phyloP scores from a whole-genome alignment of 1,140 invertebrate genomes.

The Ruditapes philippinarum region DNA sequence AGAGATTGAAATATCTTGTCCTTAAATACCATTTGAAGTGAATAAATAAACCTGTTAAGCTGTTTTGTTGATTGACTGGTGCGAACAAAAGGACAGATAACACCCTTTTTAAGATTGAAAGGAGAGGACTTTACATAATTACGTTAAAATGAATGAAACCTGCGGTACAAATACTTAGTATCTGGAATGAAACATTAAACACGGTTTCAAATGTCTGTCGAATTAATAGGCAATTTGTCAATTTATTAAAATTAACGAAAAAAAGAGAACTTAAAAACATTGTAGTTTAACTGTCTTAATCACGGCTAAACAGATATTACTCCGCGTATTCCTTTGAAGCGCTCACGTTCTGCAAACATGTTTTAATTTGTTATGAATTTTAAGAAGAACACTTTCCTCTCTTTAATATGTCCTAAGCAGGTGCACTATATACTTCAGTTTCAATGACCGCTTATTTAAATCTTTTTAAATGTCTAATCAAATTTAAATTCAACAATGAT shows the following conservation, averaged over 20 bases:
- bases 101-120: conserved; percentile 1
- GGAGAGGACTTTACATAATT: conserved; percentile 25
- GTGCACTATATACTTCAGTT: neutral
- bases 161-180: conserved; percentile 8
- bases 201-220: conserved; percentile 27
- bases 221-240: conserved; percentile 33
- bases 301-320: neutral
- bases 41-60: conserved; percentile 30
- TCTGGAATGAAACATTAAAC: conserved; percentile 45
- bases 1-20: neutral
- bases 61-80: conserved; percentile 32
- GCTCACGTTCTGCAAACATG: conserved; percentile 16
- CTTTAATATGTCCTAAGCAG: neutral
- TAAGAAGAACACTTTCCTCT: neutral
- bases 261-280: neutral
- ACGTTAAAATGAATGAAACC: conserved; percentile 12
- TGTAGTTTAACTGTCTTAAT: conserved; percentile 16
- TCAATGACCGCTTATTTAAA: neutral
- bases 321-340: neutral
- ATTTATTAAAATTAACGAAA: conserved; percentile 38
- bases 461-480: neutral
- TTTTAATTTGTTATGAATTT: conserved; percentile 17
- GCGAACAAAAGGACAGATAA: conserved; percentile 21
- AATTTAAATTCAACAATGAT: neutral
- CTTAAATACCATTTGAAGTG: conserved; percentile 12